Evolutionary conservation across 2,113 vertebrate genomes (phyloP).

Genomic region (Muntiacus muntjak): DNA sequence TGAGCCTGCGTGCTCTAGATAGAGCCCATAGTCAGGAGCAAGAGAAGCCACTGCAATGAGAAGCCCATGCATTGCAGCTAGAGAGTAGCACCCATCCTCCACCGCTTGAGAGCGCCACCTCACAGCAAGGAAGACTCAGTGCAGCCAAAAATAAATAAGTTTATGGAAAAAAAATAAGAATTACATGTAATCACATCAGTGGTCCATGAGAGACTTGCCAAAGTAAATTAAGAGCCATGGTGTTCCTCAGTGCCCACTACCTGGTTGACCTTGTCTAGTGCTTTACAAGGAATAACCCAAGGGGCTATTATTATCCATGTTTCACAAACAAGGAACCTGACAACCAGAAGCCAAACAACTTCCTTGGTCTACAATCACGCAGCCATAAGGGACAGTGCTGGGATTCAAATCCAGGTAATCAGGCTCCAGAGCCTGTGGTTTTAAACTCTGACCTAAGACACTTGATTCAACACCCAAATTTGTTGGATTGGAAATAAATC

Average conservation of each 20-base stretch:
- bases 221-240: fast-evolving
- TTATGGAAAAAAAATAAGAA: background rate
- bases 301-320: background rate
- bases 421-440: background rate
- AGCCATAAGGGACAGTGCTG: background rate
- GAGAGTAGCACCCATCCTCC: background rate
- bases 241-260: background rate
- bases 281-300: background rate
- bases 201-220: background rate
- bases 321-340: background rate
- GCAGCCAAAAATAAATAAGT: background rate
- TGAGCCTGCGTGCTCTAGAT: background rate
- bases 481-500: background rate
- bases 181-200: background rate
- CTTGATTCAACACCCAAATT: background rate
- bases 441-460: background rate
- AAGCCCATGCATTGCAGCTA: background rate
- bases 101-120: background rate
- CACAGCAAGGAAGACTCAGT: background rate
- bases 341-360: background rate
- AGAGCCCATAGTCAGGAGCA: background rate
- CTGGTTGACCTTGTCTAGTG: background rate
- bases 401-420: background rate
- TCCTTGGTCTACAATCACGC: background rate
- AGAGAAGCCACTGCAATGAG: background rate